Base-by-base conservation (phyloP, 2,888 invertebrate genomes). In the Aporophyla nigra region DNA sequence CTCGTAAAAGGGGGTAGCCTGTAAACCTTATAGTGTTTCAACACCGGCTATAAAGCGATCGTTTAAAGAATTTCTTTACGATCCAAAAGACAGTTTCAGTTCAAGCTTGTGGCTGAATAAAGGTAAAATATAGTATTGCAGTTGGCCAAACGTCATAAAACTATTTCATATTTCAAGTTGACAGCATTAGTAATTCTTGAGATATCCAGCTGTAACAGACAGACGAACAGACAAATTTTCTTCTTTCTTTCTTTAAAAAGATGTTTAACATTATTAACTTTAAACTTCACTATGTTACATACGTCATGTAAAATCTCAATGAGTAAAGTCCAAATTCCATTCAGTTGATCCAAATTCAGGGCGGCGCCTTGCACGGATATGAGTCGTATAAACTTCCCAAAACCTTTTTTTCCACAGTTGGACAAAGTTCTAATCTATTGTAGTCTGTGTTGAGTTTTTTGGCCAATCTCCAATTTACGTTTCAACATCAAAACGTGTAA, bases 11-110 rank as follows among this genome's bases (percentile, higher is more conserved):
- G 61, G 68, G 65, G 65, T 76, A 76, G 62, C 71, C 67, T 72
- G 63, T 77, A 78, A 76, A 85, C 78, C 69, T 80, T 73, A 82
- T 75, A 78, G 78, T 76, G 77, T 76, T 78, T 74, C 76, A 77
- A 76, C 65, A 74, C 58, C n/a, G 61, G 63, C 76, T 71, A 78
- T 85, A 86, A 88, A 90, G 62, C 46, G 67, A 71, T 77, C 74
- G 68, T 78, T 84, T 76, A 59, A 75, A 81, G 83, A 74, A 72
- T 80, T 86, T 83, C 65, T 83, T 85, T 86, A 88, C 83, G 85
- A 83, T 69, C 74, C 75, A 40, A 63, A 74, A 81, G 75, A 67
- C 71, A 58, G 69, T 84, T 87, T 87, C 82, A 83, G 80, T 80
- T 78, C 58, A 46, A 27, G 40, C 40, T 79, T 14, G 53, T 59